Percentiles rank a stretch among this genome's conserved stretches.
These are phyloP conservation scores for Raja brachyura DNA, from an alignment of 2,113 vertebrate species.

Conservation along the genomic window DNA sequence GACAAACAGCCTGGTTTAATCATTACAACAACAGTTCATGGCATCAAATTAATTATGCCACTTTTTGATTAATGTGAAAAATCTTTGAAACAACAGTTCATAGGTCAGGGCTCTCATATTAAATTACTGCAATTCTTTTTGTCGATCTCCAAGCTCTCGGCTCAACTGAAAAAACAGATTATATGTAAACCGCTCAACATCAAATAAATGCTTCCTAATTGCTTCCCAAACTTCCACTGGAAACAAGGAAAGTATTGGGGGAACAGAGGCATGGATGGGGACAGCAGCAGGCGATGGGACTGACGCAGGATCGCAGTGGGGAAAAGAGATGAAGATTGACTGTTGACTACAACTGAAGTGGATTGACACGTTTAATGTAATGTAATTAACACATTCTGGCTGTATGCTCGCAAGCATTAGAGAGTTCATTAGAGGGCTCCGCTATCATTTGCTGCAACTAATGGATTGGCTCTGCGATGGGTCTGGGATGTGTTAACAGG, in stretches of 20 bases:
- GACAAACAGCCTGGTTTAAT: neutral
- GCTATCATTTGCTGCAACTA: neutral
- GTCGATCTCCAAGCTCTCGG: neutral
- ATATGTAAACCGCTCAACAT: neutral
- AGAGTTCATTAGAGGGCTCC: neutral
- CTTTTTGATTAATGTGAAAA: neutral
- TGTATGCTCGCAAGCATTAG: neutral
- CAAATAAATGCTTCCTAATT: neutral
- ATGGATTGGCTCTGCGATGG: neutral
- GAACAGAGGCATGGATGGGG: neutral
- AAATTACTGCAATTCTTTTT: conserved; percentile 10
- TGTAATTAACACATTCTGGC: neutral
- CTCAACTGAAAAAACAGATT: neutral
- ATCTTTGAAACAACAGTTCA: neutral
- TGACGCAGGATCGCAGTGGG: neutral
- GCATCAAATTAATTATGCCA: neutral
- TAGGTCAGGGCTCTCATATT: neutral
- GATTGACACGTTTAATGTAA: conserved; percentile 2
- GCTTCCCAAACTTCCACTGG: neutral
- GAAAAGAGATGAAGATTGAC: neutral
- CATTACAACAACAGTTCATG: neutral
- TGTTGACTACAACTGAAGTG: neutral
- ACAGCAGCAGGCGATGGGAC: neutral
- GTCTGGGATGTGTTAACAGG: neutral
- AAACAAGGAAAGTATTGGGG: neutral